Evolutionary conservation across 2,888 invertebrate genomes (phyloP), one percentile per base, ranked within the genome.

Genomic region (Cactoblastis cactorum): DNA sequence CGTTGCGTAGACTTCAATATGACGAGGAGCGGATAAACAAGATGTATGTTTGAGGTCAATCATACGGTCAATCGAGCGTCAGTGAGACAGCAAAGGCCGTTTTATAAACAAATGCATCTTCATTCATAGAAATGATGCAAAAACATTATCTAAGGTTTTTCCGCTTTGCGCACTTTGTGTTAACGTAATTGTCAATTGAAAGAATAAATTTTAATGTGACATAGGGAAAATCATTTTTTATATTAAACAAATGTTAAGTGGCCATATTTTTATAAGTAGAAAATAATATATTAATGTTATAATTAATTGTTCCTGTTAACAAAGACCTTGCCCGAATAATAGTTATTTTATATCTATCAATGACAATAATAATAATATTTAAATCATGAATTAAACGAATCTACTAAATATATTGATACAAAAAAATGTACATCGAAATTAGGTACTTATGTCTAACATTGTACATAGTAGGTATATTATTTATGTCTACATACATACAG

Each of bases 201-300:
- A n/a, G n/a, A n/a, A n/a, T n/a, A n/a, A n/a, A n/a, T n/a, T n/a
- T n/a, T n/a, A n/a, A n/a, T n/a, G n/a, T 9, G 8, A 28, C 8
- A 28, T 28, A 19, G 17, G n/a, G n/a, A 5, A n/a, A 5, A 22
- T 17, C 17, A 11, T 19, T 19, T 33, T 45, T 50, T 48, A 32
- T 51, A 52, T 22, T 5, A 35, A 5, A 45, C 56, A 45, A 14
- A 52, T 53, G 48, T 33, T 55, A 50, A 55, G 71, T 67, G 72
- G 75, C 74, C 74, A 74, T 74, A 72, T 63, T 71, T 63, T 55
- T 63, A 58, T 61, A 58, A 59, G 49, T 58, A 56, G 57, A 41
- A 51, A 43, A 50, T 57, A 51, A 39, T 49, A 51, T 49, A 48
- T 35, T 50, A 59, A 52, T 6, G 9, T 6, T 28, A 51, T 54